phyloP scores from a whole-genome alignment of 1,140 invertebrate genomes.

The Metaphire vulgaris region DNA sequence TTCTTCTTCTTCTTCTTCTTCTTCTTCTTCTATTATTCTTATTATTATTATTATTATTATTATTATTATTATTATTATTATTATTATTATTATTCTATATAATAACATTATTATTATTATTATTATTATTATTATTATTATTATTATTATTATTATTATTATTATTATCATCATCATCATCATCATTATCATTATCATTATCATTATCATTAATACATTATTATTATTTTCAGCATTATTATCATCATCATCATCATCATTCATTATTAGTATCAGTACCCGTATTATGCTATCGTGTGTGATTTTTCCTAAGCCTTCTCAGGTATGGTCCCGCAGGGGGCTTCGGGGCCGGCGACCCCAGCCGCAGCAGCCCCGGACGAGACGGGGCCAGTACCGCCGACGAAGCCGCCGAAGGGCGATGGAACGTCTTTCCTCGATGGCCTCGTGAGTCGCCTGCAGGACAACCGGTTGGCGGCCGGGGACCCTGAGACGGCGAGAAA shows the following conservation, averaged over 20 bases:
- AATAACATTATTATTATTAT: not conserved
- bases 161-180: conserved; percentile 2
- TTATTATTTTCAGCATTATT: not conserved
- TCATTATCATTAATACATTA: not conserved
- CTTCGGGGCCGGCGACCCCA: not conserved
- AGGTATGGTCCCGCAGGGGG: too few species aligned
- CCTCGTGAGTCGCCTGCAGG: conserved; percentile 12
- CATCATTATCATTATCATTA: not conserved
- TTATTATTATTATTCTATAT: not conserved
- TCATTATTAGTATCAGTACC: not conserved
- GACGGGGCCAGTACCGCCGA: not conserved
- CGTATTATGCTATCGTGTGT: not conserved
- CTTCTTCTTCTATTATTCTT: too few species aligned
- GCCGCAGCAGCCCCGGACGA: not conserved
- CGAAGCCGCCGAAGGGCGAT: not conserved
- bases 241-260: conserved; percentile 16
- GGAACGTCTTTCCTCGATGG: not conserved
- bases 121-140: conserved; percentile 7
- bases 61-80: not conserved
- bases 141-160: not conserved
- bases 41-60: not conserved
- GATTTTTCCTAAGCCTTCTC: too few species aligned
- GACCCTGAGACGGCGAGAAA: conserved; percentile 14
- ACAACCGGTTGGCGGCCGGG: conserved; percentile 21
- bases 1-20: too few species aligned